phyloP scores from a whole-genome alignment of 1,140 invertebrate species.

The Spodoptera frugiperda region DNA sequence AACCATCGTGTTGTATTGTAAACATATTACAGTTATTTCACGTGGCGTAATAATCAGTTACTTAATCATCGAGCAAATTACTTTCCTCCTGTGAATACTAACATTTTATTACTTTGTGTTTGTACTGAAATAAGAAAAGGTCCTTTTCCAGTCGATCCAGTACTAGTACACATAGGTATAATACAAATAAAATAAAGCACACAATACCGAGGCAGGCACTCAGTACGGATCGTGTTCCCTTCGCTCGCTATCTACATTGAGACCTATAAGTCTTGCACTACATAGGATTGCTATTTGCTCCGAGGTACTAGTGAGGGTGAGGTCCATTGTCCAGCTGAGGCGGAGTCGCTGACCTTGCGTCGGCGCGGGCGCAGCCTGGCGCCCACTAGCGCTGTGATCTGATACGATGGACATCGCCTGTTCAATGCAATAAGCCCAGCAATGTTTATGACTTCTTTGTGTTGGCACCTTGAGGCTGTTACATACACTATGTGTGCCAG shows the following conservation, averaged over 20 bases:
- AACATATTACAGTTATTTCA: background rate
- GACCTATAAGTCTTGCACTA: conserved; percentile 5
- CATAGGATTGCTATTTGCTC: conserved; percentile 17
- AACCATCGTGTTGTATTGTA: background rate
- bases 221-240: background rate
- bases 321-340: conserved; percentile 47
- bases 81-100: no score
- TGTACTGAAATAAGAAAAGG: no score
- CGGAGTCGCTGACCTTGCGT: conserved; percentile 80
- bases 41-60: no score
- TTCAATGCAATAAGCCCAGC: conserved; percentile 33
- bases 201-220: background rate
- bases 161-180: background rate
- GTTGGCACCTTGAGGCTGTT: conserved; percentile 20
- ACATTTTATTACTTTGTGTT: no score
- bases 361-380: conserved; percentile 59
- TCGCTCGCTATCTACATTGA: conserved; percentile 7
- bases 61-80: no score
- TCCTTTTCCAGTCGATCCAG: no score
- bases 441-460: conserved; percentile 38
- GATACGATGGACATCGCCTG: conserved; percentile 43
- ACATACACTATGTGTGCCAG: conserved; percentile 18
- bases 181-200: background rate
- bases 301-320: conserved; percentile 21
- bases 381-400: conserved; percentile 48